Evolutionary conservation across 2,888 invertebrate species (phyloP).

Genomic region (Tortrix viridana): DNA sequence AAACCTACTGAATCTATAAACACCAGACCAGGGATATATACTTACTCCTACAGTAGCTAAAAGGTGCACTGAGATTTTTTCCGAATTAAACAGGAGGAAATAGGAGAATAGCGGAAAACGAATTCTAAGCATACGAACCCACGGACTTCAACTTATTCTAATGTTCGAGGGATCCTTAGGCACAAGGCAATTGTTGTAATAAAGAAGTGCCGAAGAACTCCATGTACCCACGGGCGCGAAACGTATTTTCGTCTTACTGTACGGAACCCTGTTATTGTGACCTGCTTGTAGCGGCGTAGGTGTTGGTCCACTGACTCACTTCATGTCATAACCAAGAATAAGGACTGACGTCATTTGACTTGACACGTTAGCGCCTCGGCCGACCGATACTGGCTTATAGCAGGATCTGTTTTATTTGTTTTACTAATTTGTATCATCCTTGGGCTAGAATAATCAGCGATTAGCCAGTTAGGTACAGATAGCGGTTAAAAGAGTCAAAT

Average conservation of each 20-base stretch:
- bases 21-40: too few relatives aligned
- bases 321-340: conserved; percentile 26
- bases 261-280: conserved; percentile 17
- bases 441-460: not conserved
- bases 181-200: too few relatives aligned
- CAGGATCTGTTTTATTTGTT: not conserved
- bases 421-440: not conserved
- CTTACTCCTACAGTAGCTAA: too few relatives aligned
- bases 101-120: too few relatives aligned
- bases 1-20: too few relatives aligned
- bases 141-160: too few relatives aligned
- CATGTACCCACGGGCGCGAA: too few relatives aligned
- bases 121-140: too few relatives aligned
- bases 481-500: not conserved
- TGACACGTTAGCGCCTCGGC: not conserved
- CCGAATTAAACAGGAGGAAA: too few relatives aligned
- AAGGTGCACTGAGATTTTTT: too few relatives aligned
- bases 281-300: conserved; percentile 24
- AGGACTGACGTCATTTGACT: conserved; percentile 4
- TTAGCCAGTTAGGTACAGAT: not conserved
- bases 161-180: too few relatives aligned
- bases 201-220: too few relatives aligned
- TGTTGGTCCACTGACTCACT: conserved; percentile 26
- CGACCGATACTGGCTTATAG: not conserved
- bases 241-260: not conserved